Base-by-base conservation (phyloP, 2,797 vertebrate genomes). In the Mareca strepera region DNA sequence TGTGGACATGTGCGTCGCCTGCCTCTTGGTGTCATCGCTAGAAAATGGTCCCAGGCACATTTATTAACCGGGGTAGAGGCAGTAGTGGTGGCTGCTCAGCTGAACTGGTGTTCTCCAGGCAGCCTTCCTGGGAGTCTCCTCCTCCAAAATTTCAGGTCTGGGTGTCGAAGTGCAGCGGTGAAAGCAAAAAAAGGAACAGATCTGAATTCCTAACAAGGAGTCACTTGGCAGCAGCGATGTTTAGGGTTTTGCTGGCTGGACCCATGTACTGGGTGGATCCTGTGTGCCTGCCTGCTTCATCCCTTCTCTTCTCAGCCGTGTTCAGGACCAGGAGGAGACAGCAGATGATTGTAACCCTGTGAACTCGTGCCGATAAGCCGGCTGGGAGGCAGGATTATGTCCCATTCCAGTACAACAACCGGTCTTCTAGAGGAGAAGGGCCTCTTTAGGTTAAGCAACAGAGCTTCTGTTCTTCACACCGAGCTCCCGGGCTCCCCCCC, bases 211-310 rank as follows among this genome's bases (percentile, higher is more conserved):
- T 48, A 63, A 50, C 73, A 21, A 8, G 6, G 62, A 78, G 39
- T 33, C 22, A 23, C 44, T 59, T 31, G 58, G 41, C 56, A 59
- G 68, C 53, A 33, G 90, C 23, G 39, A 21, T 3, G 10, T 60
- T 81, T 33, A 39, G 23, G 74, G 11, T 81, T 53, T 29, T 17
- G 12, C 17, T 11, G 41, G 17, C 29, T 26, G 11, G 39, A 18
- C 31, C 33, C 1, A 3, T 37, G 3, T 6, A 11, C 64, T 9
- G 53, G 26, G 10, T 0, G 3, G 60, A 7, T 37, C 26, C 12
- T 22, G 17, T 62, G 31, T 17, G 55, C n/a, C 33, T 25, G 6
- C 26, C 56, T 46, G 33, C 70, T 78, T 31, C 62, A 59, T 66
- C 44, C 43, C 55, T 75, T 67, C 67, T 48, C 29, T 58, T 62